Evolutionary conservation across 2,113 vertebrate species (phyloP).

Genomic region (Zeus faber): DNA sequence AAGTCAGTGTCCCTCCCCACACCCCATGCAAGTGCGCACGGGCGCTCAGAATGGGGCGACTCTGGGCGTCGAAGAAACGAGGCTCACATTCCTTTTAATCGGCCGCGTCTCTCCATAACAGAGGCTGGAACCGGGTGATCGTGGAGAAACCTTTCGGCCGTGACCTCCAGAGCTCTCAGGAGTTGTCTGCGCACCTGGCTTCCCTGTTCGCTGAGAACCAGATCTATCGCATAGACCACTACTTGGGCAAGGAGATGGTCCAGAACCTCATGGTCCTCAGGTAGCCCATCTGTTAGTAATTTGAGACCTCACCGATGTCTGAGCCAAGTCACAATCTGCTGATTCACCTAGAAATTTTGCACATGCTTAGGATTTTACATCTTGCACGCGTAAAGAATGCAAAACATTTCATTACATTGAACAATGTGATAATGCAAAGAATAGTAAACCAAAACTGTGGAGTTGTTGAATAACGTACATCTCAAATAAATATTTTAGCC

Average conservation of each 20-base stretch:
- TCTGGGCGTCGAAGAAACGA: no score
- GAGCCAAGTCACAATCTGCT: no score
- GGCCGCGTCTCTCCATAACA: constrained; percentile 40
- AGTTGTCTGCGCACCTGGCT: constrained; percentile 82
- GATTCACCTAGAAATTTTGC: no score
- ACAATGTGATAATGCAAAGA: no score
- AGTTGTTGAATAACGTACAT: no score
- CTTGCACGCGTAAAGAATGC: no score
- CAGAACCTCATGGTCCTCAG: constrained; percentile 93
- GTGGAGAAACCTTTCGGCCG: constrained; percentile 91
- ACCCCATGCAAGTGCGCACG: not conserved
- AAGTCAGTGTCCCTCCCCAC: constrained; percentile 59
- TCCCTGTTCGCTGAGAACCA: constrained; percentile 82
- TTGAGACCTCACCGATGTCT: no score
- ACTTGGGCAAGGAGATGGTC: constrained; percentile 92
- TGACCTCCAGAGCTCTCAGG: constrained; percentile 85
- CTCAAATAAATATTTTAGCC: no score
- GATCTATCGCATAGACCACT: constrained; percentile 91
- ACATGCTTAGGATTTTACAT: no score
- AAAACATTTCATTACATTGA: no score
- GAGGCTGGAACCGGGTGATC: constrained; percentile 88
- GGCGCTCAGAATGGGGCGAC: not conserved
- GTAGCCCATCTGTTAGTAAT: constrained; percentile 47
- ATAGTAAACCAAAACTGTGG: no score
- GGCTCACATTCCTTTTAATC: constrained; percentile 13